Conservation (phyloP, 2,113 vertebrate genomes). For the Salvelinus sp. region DNA sequence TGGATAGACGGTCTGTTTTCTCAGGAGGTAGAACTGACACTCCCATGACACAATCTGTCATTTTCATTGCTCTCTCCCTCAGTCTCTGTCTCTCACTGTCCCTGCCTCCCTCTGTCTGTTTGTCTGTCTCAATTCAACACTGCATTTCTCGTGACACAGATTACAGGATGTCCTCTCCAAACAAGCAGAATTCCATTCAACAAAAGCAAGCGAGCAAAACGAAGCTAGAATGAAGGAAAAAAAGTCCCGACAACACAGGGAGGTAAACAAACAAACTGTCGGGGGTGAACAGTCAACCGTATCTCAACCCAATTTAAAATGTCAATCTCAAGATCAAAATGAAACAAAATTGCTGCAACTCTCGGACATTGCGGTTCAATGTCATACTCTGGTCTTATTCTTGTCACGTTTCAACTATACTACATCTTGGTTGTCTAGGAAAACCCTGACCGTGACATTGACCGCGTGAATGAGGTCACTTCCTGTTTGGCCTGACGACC, state of each 20-base stretch:
- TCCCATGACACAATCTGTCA: conserved; percentile 37
- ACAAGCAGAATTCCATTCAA: conserved; percentile 46
- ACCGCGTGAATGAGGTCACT: neutral
- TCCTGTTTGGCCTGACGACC: neutral
- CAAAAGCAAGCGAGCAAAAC: conserved; percentile 29
- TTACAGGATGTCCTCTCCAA: conserved; percentile 67
- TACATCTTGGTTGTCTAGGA: neutral
- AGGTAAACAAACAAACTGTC: conserved; percentile 6
- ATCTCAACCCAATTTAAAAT: neutral
- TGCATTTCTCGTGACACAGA: conserved; percentile 62
- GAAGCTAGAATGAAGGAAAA: conserved; percentile 15
- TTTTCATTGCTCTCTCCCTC: conserved; percentile 18
- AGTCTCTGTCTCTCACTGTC: neutral
- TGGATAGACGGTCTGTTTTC: conserved; percentile 25
- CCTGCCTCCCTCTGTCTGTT: neutral
- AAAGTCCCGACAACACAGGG: neutral
- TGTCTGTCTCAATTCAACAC: conserved; percentile 46
- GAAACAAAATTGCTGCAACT: conserved; percentile 1
- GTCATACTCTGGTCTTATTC: neutral
- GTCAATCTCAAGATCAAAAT: neutral
- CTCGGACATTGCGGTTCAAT: too few relatives aligned
- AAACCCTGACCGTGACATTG: neutral
- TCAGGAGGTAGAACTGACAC: neutral
- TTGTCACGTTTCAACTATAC: neutral
- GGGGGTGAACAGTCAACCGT: neutral